These are phyloP conservation scores for Ictidomys tridecemlineatus DNA, from an alignment of 2,113 vertebrate species.

Conservation along the genomic window DNA sequence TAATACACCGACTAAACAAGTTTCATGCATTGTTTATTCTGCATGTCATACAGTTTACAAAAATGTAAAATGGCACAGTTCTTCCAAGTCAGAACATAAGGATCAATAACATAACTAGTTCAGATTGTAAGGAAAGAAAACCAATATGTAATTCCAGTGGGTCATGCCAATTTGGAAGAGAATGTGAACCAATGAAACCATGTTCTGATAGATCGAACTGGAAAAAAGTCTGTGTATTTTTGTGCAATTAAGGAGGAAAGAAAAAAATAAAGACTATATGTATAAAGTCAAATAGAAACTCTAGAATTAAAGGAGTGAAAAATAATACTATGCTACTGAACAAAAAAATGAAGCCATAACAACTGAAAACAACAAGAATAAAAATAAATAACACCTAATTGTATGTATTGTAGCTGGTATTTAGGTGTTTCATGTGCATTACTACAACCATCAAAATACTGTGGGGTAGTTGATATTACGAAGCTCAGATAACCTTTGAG, in stretches of 20 bases:
- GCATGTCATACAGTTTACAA: not conserved
- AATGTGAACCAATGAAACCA: not conserved
- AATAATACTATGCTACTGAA: not conserved
- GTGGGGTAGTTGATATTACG: rapidly evolving
- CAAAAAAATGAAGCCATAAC: not conserved
- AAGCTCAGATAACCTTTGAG: not conserved
- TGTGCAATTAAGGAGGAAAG: not conserved
- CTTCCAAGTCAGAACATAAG: not conserved
- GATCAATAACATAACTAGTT: not conserved
- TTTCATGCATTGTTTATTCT: not conserved
- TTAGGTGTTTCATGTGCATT: not conserved
- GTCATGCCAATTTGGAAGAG: not conserved
- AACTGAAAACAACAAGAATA: not conserved
- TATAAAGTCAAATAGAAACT: not conserved
- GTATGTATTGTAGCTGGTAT: not conserved
- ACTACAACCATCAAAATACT: not conserved
- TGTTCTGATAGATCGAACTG: not conserved
- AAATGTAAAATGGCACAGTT: not conserved
- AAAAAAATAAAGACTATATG: not conserved
- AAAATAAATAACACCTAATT: not conserved
- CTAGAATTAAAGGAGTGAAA: not conserved
- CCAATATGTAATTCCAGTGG: not conserved
- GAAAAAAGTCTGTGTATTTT: not conserved
- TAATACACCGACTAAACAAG: not conserved
- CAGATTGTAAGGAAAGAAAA: not conserved